Evolutionary conservation across 37 sponge, comb jelly and placozoan species (phyloP), one percentile per base, ranked within the genome.

Genomic region (Crambe crambe): DNA sequence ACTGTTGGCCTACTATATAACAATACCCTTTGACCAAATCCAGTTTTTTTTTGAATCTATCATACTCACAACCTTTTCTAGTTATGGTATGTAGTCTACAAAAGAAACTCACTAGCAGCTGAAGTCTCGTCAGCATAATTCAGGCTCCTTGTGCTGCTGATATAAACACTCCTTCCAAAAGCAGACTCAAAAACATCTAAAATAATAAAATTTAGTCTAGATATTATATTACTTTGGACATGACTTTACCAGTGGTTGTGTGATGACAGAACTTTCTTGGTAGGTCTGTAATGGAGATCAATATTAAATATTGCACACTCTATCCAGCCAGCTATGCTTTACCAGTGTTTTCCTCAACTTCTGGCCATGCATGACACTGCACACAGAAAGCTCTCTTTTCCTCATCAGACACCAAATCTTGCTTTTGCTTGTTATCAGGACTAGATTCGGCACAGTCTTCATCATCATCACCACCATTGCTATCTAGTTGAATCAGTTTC

Each of bases 291-390:
- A n/a, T n/a, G n/a, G n/a, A n/a, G n/a, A n/a, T n/a, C n/a, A n/a
- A n/a, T n/a, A n/a, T n/a, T n/a, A n/a, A n/a, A n/a, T n/a, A n/a
- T n/a, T n/a, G n/a, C n/a, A n/a, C n/a, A n/a, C n/a, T n/a, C n/a
- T n/a, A n/a, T n/a, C n/a, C n/a, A n/a, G n/a, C n/a, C n/a, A n/a
- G n/a, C n/a, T n/a, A n/a, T n/a, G n/a, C 12, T 47, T 15, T 47
- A 47, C 51, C 51, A 15, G 6, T 47, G 12, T 12, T 15, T 6
- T 47, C 51, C 51, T 47, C 51, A 47, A 47, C 10, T 22, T 60
- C 61, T 26, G 61, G 61, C 61, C 61, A 60, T 26, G 61, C 23
- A 60, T 60, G 27, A 60, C 61, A 60, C 27, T 60, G 61, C 51
- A 47, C 6, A 12, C 51, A 47, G 51, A 47, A 47, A 47, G n/a